A percentile compares a stretch with the other conserved stretches of the same genome.
Conservation (phyloP, 2,888 invertebrate genomes). For the Drosophila gaucha region DNA sequence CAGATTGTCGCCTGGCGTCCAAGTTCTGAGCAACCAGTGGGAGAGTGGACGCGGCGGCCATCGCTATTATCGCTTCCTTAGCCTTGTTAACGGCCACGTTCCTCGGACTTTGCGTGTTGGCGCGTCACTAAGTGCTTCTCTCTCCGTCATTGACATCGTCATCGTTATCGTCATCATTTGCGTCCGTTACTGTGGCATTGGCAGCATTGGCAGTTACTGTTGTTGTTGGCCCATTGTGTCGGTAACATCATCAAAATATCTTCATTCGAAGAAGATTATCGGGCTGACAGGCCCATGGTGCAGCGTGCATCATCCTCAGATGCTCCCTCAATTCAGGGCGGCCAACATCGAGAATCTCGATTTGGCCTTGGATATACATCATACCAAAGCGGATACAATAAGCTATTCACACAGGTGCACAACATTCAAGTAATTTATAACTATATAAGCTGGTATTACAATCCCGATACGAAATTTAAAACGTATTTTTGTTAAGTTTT, state of each 20-base stretch:
- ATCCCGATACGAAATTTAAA: not conserved
- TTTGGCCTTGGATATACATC: slow-evolving; percentile 85
- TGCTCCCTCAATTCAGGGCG: slow-evolving; percentile 84
- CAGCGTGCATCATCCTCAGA: slow-evolving; percentile 85
- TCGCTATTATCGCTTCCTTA: slow-evolving; percentile 25
- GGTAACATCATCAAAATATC: slow-evolving; percentile 83
- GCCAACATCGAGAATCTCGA: slow-evolving; percentile 84
- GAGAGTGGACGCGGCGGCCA: slow-evolving; percentile 18
- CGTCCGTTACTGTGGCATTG: slow-evolving; percentile 28
- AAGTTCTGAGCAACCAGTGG: slow-evolving; percentile 31
- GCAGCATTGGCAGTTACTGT: slow-evolving; percentile 38
- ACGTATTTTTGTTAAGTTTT: too few species aligned
- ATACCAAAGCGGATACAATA: slow-evolving; percentile 85
- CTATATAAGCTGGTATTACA: too few species aligned
- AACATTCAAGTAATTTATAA: not conserved
- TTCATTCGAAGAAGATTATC: slow-evolving; percentile 85
- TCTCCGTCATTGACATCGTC: slow-evolving; percentile 10
- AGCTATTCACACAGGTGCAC: slow-evolving; percentile 85
- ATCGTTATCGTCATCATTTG: slow-evolving; percentile 17
- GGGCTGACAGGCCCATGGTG: slow-evolving; percentile 85
- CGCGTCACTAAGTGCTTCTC: slow-evolving; percentile 9
- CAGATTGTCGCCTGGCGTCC: slow-evolving; percentile 28
- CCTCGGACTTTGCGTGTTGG: not conserved
- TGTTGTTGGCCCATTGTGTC: slow-evolving; percentile 68
- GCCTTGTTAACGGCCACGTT: not conserved